A percentile compares a stretch with the other conserved stretches of the same genome.
Evolutionary conservation across 1,140 invertebrate species (phyloP).

Genomic region (Megalonaias nervosa): DNA sequence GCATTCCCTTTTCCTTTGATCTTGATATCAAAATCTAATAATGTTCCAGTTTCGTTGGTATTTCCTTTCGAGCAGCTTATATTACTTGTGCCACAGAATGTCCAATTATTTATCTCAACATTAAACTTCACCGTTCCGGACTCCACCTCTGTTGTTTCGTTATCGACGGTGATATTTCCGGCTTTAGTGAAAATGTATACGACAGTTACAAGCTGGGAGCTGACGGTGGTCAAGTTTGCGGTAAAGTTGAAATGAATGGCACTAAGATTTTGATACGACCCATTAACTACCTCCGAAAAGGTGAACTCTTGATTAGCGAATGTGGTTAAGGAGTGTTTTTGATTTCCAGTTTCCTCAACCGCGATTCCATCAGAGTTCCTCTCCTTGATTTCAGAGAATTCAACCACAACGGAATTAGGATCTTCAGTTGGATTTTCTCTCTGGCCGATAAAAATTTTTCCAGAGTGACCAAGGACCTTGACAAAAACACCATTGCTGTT

Average conservation of each 20-base stretch:
- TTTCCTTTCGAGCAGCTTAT: not conserved
- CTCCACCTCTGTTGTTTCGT: not conserved
- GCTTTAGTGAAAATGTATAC: constrained; percentile 15
- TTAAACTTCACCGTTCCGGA: constrained; percentile 27
- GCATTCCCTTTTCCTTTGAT: constrained; percentile 10
- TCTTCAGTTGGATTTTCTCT: not conserved
- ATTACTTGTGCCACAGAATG: constrained; percentile 16
- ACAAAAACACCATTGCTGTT: constrained; percentile 10
- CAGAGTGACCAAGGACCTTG: constrained; percentile 19
- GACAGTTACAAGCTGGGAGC: constrained; percentile 1
- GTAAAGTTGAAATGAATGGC: constrained; percentile 17
- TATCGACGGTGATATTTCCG: constrained; percentile 29
- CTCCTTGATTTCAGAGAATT: constrained; percentile 19
- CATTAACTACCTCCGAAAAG: constrained; percentile 8
- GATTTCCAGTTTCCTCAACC: not conserved
- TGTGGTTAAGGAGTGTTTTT: constrained; percentile 10
- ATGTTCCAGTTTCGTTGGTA: not conserved
- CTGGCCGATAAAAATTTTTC: constrained; percentile 17
- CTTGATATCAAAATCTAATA: constrained; percentile 19
- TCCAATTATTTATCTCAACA: constrained; percentile 17
- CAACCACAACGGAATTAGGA: constrained; percentile 3
- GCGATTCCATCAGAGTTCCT: not conserved
- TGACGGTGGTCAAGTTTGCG: not conserved
- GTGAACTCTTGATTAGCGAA: constrained; percentile 25
- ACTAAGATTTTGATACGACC: constrained; percentile 9